Percentiles rank a stretch among this genome's conserved stretches.
Conservation (phyloP, 2,113 vertebrate species). For the Paradisaea rubra region DNA sequence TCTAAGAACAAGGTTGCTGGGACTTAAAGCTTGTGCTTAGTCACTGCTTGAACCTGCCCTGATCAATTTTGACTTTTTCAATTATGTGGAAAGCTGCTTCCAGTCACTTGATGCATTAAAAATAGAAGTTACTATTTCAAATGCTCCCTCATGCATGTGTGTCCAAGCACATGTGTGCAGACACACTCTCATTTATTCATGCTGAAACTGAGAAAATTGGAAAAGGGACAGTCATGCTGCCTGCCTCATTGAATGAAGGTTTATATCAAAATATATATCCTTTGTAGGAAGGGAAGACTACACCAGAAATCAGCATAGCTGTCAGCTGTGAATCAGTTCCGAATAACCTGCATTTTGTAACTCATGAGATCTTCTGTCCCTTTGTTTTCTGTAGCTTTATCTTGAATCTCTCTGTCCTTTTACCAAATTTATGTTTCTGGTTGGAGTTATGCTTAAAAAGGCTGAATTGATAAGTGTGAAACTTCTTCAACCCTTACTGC, state of each 20-base stretch:
- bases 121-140: background rate
- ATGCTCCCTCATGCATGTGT: accelerated
- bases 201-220: background rate
- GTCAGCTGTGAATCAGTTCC: background rate
- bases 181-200: background rate
- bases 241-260: background rate
- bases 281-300: background rate
- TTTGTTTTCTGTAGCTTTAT: background rate
- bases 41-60: background rate
- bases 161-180: background rate
- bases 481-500: background rate
- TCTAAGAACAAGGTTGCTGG: background rate
- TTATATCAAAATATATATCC: background rate
- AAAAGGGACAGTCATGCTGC: background rate
- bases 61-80: background rate
- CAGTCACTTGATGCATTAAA: background rate
- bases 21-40: background rate
- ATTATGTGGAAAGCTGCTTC: background rate
- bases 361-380: background rate
- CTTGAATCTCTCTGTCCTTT: background rate
- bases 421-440: background rate
- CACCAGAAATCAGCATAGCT: background rate
- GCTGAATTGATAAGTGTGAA: background rate
- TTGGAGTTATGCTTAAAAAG: background rate
- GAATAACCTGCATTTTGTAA: background rate